Evolutionary conservation across 2,113 vertebrate genomes (phyloP).

Genomic region (Gallinago paraguaiae): DNA sequence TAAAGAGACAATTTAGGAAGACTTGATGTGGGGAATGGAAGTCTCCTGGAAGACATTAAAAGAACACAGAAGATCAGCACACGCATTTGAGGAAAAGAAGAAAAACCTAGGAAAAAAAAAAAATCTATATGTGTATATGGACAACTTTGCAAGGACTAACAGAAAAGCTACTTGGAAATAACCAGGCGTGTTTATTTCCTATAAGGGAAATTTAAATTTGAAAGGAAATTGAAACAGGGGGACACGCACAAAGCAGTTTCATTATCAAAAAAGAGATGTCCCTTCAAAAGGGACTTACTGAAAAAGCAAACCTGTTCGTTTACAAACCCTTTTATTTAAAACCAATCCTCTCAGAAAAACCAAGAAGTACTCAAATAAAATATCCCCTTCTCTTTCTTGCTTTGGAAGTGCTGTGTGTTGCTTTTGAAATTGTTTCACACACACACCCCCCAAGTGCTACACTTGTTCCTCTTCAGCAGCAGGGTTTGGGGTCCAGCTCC

Average conservation of each 20-base stretch:
- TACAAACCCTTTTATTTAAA: not conserved
- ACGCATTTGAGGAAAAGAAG: not conserved
- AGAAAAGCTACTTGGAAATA: not conserved
- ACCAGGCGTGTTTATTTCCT: not conserved
- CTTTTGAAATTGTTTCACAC: not conserved
- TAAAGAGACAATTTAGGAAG: conserved; percentile 69
- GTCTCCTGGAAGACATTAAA: conserved; percentile 58
- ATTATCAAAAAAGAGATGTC: not conserved
- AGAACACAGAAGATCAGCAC: conserved; percentile 1
- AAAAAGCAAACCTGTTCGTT: not conserved
- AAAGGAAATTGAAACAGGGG: not conserved
- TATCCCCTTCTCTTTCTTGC: not conserved
- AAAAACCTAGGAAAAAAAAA: not conserved
- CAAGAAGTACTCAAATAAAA: not conserved
- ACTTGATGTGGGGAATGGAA: conserved; percentile 61
- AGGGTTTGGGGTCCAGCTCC: not conserved
- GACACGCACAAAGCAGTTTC: not conserved
- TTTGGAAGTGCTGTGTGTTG: not conserved
- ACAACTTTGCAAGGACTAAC: not conserved
- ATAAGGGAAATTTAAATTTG: not conserved
- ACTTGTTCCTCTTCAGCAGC: not conserved
- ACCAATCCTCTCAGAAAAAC: not conserved
- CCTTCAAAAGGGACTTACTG: not conserved
- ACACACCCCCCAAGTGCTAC: no score
- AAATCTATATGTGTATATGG: not conserved